Evolutionary conservation across 2,888 invertebrate species (phyloP).

Genomic region (Endomychus coccineus): DNA sequence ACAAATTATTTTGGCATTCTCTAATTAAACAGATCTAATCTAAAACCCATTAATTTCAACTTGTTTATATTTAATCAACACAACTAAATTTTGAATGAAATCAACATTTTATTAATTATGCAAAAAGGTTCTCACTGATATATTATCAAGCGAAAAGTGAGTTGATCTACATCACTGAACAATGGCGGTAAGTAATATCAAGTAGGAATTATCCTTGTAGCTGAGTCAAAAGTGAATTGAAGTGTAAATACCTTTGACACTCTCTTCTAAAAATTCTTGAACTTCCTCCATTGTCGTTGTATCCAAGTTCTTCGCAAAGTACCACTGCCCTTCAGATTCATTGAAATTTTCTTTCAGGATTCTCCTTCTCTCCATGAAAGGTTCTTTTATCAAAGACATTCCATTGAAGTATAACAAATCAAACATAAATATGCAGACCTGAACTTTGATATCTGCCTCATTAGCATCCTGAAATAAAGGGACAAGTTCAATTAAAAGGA

Average conservation of each 20-base stretch:
- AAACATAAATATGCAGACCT: constrained; percentile 90
- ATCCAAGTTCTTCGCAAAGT: constrained; percentile 78
- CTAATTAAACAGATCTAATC: too few relatives aligned
- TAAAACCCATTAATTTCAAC: too few relatives aligned
- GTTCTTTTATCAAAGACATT: constrained; percentile 67
- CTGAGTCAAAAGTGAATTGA: not conserved
- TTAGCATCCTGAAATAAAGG: constrained; percentile 56
- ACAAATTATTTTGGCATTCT: too few relatives aligned
- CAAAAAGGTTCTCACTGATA: too few relatives aligned
- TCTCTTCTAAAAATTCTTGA: constrained; percentile 87
- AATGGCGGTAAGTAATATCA: too few relatives aligned
- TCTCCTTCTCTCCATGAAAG: constrained; percentile 67
- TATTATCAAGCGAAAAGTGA: too few relatives aligned
- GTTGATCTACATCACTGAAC: too few relatives aligned
- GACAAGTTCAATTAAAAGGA: too few relatives aligned
- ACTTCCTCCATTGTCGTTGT: constrained; percentile 85
- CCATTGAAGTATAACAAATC: constrained; percentile 93
- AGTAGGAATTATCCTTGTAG: too few relatives aligned
- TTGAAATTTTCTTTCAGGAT: constrained; percentile 65
- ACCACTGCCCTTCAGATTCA: constrained; percentile 72
- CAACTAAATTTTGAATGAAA: too few relatives aligned
- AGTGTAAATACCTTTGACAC: constrained; percentile 64
- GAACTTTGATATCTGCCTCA: constrained; percentile 67
- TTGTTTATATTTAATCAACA: too few relatives aligned
- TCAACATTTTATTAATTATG: too few relatives aligned